Base-by-base conservation (phyloP, 2,888 invertebrate genomes). In the Acronicta aceris region DNA sequence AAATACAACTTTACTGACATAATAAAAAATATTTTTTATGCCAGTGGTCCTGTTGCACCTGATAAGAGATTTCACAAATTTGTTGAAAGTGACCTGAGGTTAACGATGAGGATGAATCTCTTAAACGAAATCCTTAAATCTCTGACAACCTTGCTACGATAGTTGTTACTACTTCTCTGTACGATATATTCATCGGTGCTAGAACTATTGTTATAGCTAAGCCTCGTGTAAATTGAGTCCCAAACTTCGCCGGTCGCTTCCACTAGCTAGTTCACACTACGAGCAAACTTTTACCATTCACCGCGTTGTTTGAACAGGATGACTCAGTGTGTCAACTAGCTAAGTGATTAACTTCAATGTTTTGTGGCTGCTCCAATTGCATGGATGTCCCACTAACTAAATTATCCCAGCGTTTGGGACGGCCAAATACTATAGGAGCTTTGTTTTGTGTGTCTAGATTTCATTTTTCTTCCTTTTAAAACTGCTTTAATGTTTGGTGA, bases 261-360 rank as follows among this genome's bases (percentile, higher is more conserved):
- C 8, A n/a, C 21, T 7, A 0, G 5, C 8, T 12, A 15, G 25
- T 30, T 36, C 33, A 10, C 9, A 13, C 17, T 49, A 13, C 13
- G 30, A 36, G 40, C 25, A 50, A 60, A 43, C 42, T 60, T 66
- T 46, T 46, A 42, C 49, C 41, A 59, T 53, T 43, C n/a, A 40
- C 15, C 33, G 8, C 45, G 27, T 21, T 6, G 54, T 40, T 9
- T 40, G 40, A 16, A 17, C 21, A 30, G 36, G 63, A 56, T 63
- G 70, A 67, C 43, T 66, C 66, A 66, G 15, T 48, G 50, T 68
- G 62, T 61, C 69, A 50, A 45, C 46, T 54, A 55, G 40, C 21
- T 36, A 38, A 40, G 50, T 66, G 42, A 69, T 69, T 66, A 69
- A 69, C 55, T 69, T 43, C 55, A 52, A 13, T 36, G 70, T 51